Evolutionary conservation across 2,888 invertebrate species (phyloP).

Genomic region (Tetragnatha montana): DNA sequence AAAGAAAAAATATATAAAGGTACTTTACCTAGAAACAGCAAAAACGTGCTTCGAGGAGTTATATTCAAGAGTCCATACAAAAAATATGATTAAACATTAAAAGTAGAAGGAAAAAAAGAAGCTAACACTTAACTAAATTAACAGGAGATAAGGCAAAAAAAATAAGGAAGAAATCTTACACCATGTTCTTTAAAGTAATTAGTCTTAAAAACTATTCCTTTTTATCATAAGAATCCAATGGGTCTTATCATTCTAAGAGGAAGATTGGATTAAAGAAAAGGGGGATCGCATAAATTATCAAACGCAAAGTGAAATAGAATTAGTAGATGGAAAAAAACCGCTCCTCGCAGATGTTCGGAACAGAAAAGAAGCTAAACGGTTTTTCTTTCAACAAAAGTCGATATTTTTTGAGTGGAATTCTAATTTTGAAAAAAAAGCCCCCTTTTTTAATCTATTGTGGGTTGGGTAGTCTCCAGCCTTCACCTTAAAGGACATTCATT

Average conservation of each 20-base stretch:
- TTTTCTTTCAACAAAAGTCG: conserved; percentile 5
- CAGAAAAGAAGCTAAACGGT: conserved; percentile 37
- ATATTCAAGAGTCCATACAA: neutral
- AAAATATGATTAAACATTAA: conserved; percentile 1
- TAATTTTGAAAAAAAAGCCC: neutral
- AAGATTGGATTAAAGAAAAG: conserved; percentile 24
- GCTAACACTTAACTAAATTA: conserved; percentile 62
- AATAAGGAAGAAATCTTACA: conserved; percentile 33
- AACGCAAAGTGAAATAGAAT: conserved; percentile 41
- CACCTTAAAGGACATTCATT: conserved; percentile 22
- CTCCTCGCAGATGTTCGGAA: conserved; percentile 31
- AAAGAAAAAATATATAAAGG: neutral
- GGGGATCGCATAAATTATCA: conserved; percentile 51
- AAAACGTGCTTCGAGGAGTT: neutral
- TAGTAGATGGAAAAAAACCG: conserved; percentile 2
- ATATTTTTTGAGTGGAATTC: conserved; percentile 5
- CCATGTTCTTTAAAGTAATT: conserved; percentile 64
- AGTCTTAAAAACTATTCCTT: conserved; percentile 52
- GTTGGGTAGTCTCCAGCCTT: conserved; percentile 6
- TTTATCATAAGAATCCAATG: conserved; percentile 48
- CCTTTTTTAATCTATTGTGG: neutral
- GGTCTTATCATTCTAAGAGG: conserved; percentile 31
- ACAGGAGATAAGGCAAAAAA: conserved; percentile 11
- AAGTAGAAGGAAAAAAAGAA: conserved; percentile 7
- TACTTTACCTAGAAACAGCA: neutral